These are phyloP conservation scores for Ranitomeya imitator DNA, from an alignment of 2,113 vertebrate genomes.

Conservation along the genomic window DNA sequence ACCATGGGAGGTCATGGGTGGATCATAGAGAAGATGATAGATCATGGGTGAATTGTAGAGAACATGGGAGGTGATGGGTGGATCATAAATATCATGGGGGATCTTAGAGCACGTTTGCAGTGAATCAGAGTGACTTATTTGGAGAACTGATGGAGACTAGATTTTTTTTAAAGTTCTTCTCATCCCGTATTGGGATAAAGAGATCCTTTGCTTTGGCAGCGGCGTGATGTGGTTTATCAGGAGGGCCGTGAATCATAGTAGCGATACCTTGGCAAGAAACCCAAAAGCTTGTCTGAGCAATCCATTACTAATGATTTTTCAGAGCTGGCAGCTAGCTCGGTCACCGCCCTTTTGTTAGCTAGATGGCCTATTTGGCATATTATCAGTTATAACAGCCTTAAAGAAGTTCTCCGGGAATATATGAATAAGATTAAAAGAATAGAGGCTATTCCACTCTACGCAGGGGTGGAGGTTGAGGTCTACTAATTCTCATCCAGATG, in stretches of 20 bases:
- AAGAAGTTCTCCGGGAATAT: conserved; percentile 7
- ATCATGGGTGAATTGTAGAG: too few species aligned
- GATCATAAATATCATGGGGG: too few species aligned
- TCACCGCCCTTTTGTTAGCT: conserved; percentile 15
- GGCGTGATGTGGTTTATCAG: not conserved
- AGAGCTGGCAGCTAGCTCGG: not conserved
- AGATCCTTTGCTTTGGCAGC: not conserved
- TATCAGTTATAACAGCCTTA: not conserved
- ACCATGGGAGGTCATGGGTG: too few species aligned
- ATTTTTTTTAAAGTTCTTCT: not conserved
- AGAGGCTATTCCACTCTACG: not conserved
- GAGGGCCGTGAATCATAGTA: not conserved
- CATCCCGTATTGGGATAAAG: not conserved
- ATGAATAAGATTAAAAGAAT: not conserved
- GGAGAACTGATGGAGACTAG: not conserved
- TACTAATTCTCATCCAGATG: not conserved
- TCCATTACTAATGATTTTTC: conserved; percentile 28
- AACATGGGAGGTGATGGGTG: too few species aligned
- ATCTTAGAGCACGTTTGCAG: not conserved
- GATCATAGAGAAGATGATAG: too few species aligned
- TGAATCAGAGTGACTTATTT: not conserved
- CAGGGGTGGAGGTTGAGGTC: not conserved
- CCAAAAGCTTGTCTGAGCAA: conserved; percentile 6
- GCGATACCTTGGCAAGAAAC: not conserved
- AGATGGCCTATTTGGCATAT: conserved; percentile 23